Conservation (phyloP, 2,888 invertebrate genomes). For the Flexamia atlantica region DNA sequence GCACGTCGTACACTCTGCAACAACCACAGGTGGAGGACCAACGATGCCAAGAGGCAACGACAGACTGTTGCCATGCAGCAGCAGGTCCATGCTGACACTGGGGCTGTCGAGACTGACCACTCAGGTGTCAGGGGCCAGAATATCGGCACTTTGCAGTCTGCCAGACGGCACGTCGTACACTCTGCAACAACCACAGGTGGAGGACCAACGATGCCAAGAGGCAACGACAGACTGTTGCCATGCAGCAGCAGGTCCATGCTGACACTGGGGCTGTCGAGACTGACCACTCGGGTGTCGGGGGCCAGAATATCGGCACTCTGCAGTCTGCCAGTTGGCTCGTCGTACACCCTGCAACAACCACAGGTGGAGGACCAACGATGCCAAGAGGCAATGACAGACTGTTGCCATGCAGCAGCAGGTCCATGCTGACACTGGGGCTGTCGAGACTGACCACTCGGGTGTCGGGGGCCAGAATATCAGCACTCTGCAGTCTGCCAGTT, state of each 20-base stretch:
- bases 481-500: slow-evolving; percentile 32
- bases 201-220: not conserved
- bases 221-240: not conserved
- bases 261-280: not conserved
- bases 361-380: not conserved
- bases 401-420: slow-evolving; percentile 7
- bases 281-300: slow-evolving; percentile 1
- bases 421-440: slow-evolving; percentile 5
- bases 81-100: slow-evolving; percentile 20
- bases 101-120: not conserved
- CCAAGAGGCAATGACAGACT: slow-evolving; percentile 27
- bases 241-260: slow-evolving; percentile 38
- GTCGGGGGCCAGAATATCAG: slow-evolving; percentile 41
- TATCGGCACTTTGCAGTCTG: slow-evolving; percentile 36
- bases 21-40: not conserved
- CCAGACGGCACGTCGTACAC: slow-evolving; percentile 11
- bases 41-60: not conserved
- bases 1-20: slow-evolving; percentile 20
- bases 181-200: not conserved
- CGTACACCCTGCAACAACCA: slow-evolving; percentile 18
- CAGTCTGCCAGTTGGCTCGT: not conserved
- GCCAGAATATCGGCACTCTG: slow-evolving; percentile 51
- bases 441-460: not conserved
- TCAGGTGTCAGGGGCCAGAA: slow-evolving; percentile 25
- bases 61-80: slow-evolving; percentile 6